These are phyloP conservation scores for Epinotia bilunana DNA, from an alignment of 2,888 invertebrate genomes.

Conservation along the genomic window DNA sequence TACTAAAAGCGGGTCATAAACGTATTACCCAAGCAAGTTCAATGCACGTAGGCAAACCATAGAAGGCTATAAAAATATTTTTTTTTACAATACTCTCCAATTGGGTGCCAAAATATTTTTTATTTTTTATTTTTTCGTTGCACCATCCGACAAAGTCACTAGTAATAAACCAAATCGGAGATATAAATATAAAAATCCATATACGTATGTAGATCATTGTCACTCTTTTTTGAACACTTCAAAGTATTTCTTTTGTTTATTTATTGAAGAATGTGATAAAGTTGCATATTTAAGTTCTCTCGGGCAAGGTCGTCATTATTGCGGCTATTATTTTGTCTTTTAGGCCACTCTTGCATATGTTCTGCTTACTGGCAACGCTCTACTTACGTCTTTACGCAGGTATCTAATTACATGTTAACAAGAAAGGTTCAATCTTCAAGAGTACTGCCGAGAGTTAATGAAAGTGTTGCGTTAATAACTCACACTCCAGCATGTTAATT, in stretches of 20 bases:
- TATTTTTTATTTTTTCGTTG: too few relatives aligned
- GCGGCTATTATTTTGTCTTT: constrained; percentile 57
- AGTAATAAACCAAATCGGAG: background rate
- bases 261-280: constrained; percentile 38
- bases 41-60: background rate
- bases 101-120: too few relatives aligned
- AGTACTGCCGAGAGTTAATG: constrained; percentile 38
- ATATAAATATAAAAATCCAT: background rate
- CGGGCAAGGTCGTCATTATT: constrained; percentile 46
- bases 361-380: constrained; percentile 59
- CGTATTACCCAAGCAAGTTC: background rate
- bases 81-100: too few relatives aligned
- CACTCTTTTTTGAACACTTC: background rate
- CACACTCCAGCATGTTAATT: constrained; percentile 32
- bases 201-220: constrained; percentile 15
- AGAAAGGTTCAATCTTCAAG: constrained; percentile 38
- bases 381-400: constrained; percentile 54
- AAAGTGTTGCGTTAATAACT: constrained; percentile 38
- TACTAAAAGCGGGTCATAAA: background rate
- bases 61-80: background rate
- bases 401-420: constrained; percentile 44
- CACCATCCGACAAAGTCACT: background rate
- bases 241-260: constrained; percentile 7
- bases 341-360: constrained; percentile 53
- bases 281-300: constrained; percentile 38